These are phyloP conservation scores for Phalacrocorax pelagicus DNA, from an alignment of 2,113 vertebrate genomes.

Conservation along the genomic window DNA sequence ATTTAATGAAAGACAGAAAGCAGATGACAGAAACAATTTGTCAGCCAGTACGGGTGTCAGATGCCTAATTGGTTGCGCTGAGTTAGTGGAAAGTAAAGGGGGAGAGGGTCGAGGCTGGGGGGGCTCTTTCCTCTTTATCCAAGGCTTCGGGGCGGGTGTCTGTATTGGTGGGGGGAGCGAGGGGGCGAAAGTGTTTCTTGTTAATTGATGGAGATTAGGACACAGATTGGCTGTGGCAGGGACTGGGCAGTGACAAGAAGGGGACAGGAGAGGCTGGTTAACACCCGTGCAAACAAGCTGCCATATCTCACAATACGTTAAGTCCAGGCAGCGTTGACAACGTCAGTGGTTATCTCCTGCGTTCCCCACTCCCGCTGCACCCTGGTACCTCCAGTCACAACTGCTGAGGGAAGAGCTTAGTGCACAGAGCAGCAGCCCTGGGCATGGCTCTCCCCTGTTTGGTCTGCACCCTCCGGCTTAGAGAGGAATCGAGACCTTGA, in stretches of 20 bases:
- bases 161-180: not conserved
- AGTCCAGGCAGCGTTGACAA: not conserved
- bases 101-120: conserved; percentile 26
- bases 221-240: conserved; percentile 91
- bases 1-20: conserved; percentile 90
- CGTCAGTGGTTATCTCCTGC: not conserved
- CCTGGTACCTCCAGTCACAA: fast-evolving
- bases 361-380: not conserved
- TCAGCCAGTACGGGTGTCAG: conserved; percentile 86
- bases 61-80: conserved; percentile 88
- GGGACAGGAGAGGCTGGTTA: conserved; percentile 87
- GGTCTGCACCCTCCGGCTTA: fast-evolving
- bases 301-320: conserved; percentile 84
- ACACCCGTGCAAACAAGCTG: conserved; percentile 88
- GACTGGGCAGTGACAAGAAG: conserved; percentile 88
- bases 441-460: fast-evolving
- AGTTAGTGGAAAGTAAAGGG: conserved; percentile 88
- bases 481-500: not conserved
- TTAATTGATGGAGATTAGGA: conserved; percentile 89
- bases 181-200: conserved; percentile 1
- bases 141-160: not conserved
- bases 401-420: not conserved
- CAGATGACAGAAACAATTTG: conserved; percentile 95
- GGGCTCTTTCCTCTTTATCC: not conserved
- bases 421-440: not conserved